These are phyloP conservation scores for Hirtodrosophila histrioides DNA, from an alignment of 2,888 invertebrate species.

Conservation along the genomic window DNA sequence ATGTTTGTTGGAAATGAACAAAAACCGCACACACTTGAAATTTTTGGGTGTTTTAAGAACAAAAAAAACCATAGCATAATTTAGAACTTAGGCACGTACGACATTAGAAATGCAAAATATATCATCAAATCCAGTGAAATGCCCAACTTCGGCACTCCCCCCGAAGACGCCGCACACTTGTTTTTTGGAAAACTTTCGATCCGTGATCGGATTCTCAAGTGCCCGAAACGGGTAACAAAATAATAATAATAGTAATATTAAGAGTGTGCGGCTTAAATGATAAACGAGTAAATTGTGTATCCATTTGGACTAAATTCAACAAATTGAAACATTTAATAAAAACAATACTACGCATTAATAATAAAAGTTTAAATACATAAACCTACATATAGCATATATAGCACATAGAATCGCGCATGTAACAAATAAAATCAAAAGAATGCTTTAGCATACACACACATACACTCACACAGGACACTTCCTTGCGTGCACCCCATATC, in stretches of 20 bases:
- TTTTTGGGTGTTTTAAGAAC: constrained; percentile 50
- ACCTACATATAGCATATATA: constrained; percentile 56
- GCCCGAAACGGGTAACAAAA: constrained; percentile 12
- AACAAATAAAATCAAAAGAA: constrained; percentile 73
- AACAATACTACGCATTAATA: constrained; percentile 43
- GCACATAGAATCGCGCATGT: constrained; percentile 78
- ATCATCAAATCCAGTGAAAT: constrained; percentile 59
- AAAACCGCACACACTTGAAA: constrained; percentile 30
- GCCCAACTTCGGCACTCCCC: constrained; percentile 43
- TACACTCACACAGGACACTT: constrained; percentile 35
- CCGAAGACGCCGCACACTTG: constrained; percentile 40
- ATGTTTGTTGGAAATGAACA: constrained; percentile 40
- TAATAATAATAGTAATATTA: neutral
- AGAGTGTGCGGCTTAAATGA: constrained; percentile 23
- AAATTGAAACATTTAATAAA: constrained; percentile 57
- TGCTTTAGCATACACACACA: constrained; percentile 69
- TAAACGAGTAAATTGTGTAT: constrained; percentile 26
- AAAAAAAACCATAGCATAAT: constrained; percentile 68
- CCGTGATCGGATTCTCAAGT: constrained; percentile 38
- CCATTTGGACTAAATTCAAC: constrained; percentile 67
- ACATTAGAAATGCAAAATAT: constrained; percentile 77
- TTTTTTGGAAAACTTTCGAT: constrained; percentile 14
- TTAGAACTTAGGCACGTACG: constrained; percentile 72
- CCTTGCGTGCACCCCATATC: constrained; percentile 53
- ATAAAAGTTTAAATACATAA: constrained; percentile 8